Evolutionary conservation across 2,797 vertebrate genomes (phyloP), one percentile per base, ranked within the genome.

Genomic region (Limosa lapponica): DNA sequence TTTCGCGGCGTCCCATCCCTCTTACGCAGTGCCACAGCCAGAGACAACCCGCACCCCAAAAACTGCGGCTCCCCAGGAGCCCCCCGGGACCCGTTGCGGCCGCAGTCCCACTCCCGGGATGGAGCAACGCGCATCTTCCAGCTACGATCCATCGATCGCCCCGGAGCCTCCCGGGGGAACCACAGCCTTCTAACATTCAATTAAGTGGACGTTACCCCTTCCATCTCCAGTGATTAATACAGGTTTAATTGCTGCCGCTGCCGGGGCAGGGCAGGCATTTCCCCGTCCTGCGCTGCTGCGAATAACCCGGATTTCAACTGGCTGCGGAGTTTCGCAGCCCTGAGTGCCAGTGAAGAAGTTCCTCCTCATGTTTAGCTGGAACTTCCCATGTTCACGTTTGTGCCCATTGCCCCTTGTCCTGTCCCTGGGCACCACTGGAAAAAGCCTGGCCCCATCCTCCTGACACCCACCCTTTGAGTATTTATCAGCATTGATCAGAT

Each of bases 1-100:
- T n/a, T 16, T 28, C 59, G 28, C 41, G 74, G 19, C 3, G 36
- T n/a, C 30, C 13, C 65, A 15, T 7, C 44, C 37, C 1, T 4
- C 44, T 44, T 3, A 24, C 16, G 2, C 11, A 1, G 51, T 3
- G 24, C 44, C 41, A 6, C 13, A 27, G 43, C 10, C 39, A 25
- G 22, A 4, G 11, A 10, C 24, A 19, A 8, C 3, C 1, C 4
- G 34, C 6, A 18, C 32, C 15, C 74, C 6, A 6, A 4, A 32
- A 34, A 41, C 51, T 1, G 19, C 15, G 30, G 80, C 57, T 58
- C 57, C 3, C 11, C 6, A 0, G 37, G 67, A 64, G n/a, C 43
- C 67, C 49, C 67, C 5, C 2, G 2, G 3, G 2, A 3, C 37
- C 18, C 6, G 3, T 17, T 2, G 2, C 1, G 2, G 43, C 62